Evolutionary conservation across 2,113 vertebrate species (phyloP).

Genomic region (Cinclus cinclus): DNA sequence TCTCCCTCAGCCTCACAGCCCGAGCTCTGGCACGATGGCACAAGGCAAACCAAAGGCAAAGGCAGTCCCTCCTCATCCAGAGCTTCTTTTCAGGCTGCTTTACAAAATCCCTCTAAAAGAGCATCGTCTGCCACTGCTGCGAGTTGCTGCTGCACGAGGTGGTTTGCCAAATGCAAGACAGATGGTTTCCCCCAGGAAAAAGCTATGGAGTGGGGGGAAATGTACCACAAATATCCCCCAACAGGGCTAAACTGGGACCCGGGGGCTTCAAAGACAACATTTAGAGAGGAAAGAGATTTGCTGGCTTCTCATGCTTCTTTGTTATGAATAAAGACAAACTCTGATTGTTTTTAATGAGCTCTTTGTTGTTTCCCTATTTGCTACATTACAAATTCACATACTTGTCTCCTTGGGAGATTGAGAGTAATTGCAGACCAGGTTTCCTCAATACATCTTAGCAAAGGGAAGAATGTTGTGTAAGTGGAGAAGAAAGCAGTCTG

Average conservation of each 20-base stretch:
- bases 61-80: background rate
- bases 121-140: background rate
- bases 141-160: background rate
- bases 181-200: background rate
- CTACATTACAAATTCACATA: background rate
- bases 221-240: background rate
- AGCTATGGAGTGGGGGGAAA: background rate
- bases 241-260: background rate
- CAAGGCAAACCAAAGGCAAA: background rate
- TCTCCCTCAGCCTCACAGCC: too few relatives aligned
- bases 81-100: background rate
- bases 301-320: background rate
- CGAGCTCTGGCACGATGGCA: rapidly evolving
- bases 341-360: background rate
- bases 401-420: background rate
- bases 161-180: background rate
- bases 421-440: background rate
- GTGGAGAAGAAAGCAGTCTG: background rate
- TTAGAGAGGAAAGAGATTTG: background rate
- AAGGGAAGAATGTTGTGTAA: background rate
- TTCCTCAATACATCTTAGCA: background rate
- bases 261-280: background rate
- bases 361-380: background rate
- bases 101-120: background rate
- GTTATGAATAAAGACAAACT: background rate